These are phyloP conservation scores for Schrankia costaestrigalis DNA, from an alignment of 2,888 invertebrate species.

Conservation along the genomic window DNA sequence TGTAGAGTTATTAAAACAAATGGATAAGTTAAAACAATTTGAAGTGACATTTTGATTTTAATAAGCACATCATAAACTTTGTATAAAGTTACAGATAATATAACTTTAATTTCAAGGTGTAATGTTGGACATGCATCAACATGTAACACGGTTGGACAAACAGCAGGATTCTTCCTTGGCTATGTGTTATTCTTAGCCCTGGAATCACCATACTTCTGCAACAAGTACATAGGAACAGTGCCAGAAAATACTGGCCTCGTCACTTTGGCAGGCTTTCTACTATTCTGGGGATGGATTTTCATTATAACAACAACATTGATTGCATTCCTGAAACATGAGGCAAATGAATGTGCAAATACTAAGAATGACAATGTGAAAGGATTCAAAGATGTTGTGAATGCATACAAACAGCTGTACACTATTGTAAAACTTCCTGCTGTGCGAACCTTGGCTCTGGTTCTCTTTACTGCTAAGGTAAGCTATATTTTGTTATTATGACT, in stretches of 20 bases:
- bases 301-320: conserved; percentile 94
- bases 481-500: not conserved
- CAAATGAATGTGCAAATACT: conserved; percentile 58
- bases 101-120: conserved; percentile 76
- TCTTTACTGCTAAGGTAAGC: conserved; percentile 93
- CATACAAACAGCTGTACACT: conserved; percentile 90
- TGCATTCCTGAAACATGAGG: conserved; percentile 92
- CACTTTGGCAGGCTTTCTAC: conserved; percentile 90
- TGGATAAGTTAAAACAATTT: too few relatives aligned
- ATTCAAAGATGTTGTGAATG: conserved; percentile 76
- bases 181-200: conserved; percentile 97
- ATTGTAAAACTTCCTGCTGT: conserved; percentile 93
- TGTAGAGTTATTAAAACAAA: too few relatives aligned
- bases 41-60: too few relatives aligned
- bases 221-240: conserved; percentile 89
- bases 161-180: conserved; percentile 97
- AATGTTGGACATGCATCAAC: conserved; percentile 99
- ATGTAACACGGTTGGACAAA: conserved; percentile 99
- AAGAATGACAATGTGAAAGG: conserved; percentile 57
- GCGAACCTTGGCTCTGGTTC: conserved; percentile 86
- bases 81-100: not conserved
- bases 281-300: conserved; percentile 97
- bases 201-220: conserved; percentile 97
- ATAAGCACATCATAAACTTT: too few relatives aligned
- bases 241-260: conserved; percentile 87